These are phyloP conservation scores for Oreonectes daqikongensis DNA, from an alignment of 2,797 vertebrate genomes.

Conservation along the genomic window DNA sequence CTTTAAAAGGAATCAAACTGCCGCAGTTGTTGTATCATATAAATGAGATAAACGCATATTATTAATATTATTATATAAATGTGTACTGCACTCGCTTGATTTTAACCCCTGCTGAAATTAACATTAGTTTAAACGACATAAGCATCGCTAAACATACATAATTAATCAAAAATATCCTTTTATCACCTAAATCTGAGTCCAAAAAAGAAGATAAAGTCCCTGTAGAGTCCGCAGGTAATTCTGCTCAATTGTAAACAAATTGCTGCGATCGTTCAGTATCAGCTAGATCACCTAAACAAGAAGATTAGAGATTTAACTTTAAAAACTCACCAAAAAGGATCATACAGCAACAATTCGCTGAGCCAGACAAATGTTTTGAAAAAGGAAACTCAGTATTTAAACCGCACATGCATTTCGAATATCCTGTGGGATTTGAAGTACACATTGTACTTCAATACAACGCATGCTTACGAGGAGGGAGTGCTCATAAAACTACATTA, in stretches of 20 bases:
- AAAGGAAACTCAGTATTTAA: slow-evolving; percentile 40
- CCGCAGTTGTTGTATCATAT: not conserved
- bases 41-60: not conserved
- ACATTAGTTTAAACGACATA: no score
- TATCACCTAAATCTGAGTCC: not conserved
- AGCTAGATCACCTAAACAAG: not conserved
- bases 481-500: slow-evolving; percentile 40
- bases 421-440: slow-evolving; percentile 54
- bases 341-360: slow-evolving; percentile 1
- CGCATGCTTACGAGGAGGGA: not conserved
- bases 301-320: not conserved
- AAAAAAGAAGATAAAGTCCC: not conserved
- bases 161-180: not conserved
- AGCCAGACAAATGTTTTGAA: slow-evolving; percentile 46
- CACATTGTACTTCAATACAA: not conserved
- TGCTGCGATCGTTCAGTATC: not conserved
- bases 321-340: slow-evolving; percentile 3
- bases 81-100: not conserved
- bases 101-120: not conserved
- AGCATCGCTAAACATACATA: no score
- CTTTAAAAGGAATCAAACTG: not conserved
- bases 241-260: no score
- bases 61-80: not conserved
- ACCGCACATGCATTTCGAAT: not conserved
- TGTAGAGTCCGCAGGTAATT: no score